These are phyloP conservation scores for Drosophila neoperkinsi DNA, from an alignment of 2,888 invertebrate species.

Conservation along the genomic window DNA sequence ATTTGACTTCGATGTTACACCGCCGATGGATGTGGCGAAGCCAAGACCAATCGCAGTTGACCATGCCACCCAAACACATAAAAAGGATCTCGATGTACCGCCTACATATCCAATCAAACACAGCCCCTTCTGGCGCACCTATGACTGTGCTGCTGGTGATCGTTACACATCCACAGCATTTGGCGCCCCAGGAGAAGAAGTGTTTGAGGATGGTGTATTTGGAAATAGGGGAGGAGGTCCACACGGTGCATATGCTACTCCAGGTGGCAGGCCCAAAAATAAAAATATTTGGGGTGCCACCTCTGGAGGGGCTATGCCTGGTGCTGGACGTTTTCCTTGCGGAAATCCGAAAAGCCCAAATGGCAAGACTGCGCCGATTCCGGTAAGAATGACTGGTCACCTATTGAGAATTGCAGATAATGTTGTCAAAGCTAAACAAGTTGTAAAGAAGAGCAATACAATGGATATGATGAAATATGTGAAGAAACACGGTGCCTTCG, in stretches of 20 bases:
- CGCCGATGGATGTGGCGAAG: slow-evolving; percentile 86
- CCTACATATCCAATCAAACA: slow-evolving; percentile 56
- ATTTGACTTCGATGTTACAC: slow-evolving; percentile 89
- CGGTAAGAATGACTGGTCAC: slow-evolving; percentile 10
- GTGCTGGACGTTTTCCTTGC: slow-evolving; percentile 9
- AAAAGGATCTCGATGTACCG: slow-evolving; percentile 83
- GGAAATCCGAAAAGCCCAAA: neutral
- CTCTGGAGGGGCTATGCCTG: slow-evolving; percentile 16
- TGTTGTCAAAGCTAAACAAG: neutral
- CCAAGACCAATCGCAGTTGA: slow-evolving; percentile 74
- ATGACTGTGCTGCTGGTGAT: slow-evolving; percentile 73
- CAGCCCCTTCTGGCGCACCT: slow-evolving; percentile 63
- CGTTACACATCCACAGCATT: slow-evolving; percentile 52
- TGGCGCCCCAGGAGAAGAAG: slow-evolving; percentile 38
- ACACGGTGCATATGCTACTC: slow-evolving; percentile 18
- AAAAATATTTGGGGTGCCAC: slow-evolving; percentile 1
- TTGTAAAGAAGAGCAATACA: neutral
- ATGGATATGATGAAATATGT: slow-evolving; percentile 7
- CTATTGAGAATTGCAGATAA: neutral
- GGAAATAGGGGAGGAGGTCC: slow-evolving; percentile 53
- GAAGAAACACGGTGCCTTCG: neutral
- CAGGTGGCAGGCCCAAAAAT: neutral
- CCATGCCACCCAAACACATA: slow-evolving; percentile 87
- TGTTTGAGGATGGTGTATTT: slow-evolving; percentile 60
- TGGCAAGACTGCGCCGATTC: neutral